phyloP scores from a whole-genome alignment of 1,140 invertebrate genomes.

The Batillaria attramentaria region DNA sequence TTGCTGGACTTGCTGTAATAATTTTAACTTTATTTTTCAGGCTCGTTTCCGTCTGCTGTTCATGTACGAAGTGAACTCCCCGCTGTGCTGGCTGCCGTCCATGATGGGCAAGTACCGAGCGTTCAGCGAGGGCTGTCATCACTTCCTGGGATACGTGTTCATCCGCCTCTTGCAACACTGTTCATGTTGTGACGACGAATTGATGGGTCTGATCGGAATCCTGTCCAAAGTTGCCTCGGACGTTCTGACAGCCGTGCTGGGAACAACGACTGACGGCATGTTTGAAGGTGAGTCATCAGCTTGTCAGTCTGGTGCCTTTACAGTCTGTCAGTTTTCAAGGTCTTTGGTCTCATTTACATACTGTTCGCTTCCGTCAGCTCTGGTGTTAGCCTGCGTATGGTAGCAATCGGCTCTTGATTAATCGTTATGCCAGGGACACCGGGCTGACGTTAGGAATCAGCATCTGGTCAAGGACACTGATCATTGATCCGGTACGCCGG shows the following conservation, averaged over 20 bases:
- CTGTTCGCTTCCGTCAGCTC: neutral
- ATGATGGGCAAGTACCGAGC: conserved; percentile 6
- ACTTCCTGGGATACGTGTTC: neutral
- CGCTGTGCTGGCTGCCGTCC: conserved; percentile 5
- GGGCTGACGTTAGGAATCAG: no score
- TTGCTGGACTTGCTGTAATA: neutral
- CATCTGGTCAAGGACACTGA: no score
- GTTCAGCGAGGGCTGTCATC: neutral
- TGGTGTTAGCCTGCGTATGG: neutral
- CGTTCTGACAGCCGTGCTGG: neutral
- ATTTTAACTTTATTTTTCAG: neutral
- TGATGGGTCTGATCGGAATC: neutral
- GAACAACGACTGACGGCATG: neutral
- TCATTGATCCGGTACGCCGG: no score
- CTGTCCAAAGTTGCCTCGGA: neutral
- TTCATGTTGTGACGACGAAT: neutral
- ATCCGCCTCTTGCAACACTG: neutral
- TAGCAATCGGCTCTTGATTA: no score
- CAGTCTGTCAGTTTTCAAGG: neutral
- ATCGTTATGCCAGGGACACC: no score
- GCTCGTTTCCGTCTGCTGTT: conserved; percentile 3
- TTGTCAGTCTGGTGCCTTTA: neutral
- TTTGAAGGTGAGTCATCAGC: neutral
- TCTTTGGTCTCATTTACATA: neutral
- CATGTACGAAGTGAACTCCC: conserved; percentile 21